Evolutionary conservation across 2,888 invertebrate genomes (phyloP).

Genomic region (Chirona hameri): DNA sequence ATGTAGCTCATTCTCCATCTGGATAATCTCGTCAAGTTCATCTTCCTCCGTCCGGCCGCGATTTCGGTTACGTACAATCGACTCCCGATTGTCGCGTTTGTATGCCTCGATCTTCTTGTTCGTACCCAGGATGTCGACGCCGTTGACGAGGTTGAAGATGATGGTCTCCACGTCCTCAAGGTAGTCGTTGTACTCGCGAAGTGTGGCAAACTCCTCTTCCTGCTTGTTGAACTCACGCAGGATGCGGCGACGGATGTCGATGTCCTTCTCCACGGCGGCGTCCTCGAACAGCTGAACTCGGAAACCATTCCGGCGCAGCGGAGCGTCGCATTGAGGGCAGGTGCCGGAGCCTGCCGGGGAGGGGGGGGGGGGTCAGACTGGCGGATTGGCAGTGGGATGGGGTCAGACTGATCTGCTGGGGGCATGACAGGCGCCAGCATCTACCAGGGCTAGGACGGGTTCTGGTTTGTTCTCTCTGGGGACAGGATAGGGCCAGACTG

Average conservation of each 20-base stretch:
- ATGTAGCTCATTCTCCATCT: conserved; percentile 61
- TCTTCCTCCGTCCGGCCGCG: conserved; percentile 64
- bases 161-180: conserved; percentile 91
- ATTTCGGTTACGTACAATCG: conserved; percentile 65
- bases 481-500: no score
- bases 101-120: conserved; percentile 87
- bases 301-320: conserved; percentile 82
- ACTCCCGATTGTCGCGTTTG: conserved; percentile 82
- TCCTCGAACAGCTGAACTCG: conserved; percentile 95
- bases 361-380: conserved; percentile 23
- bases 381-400: no score
- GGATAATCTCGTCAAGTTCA: conserved; percentile 78
- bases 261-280: conserved; percentile 92
- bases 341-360: conserved; percentile 71
- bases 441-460: no score
- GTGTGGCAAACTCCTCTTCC: conserved; percentile 81
- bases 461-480: no score
- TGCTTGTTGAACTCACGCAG: conserved; percentile 89
- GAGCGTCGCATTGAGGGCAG: conserved; percentile 90
- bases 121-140: conserved; percentile 81
- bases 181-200: conserved; percentile 91
- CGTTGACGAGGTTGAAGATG: conserved; percentile 83
- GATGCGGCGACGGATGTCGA: conserved; percentile 85
- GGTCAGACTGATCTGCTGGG: no score
- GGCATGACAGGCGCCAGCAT: no score